phyloP scores from a whole-genome alignment of 35 echinoderm and acorn worm genomes.

The Anneissia japonica region DNA sequence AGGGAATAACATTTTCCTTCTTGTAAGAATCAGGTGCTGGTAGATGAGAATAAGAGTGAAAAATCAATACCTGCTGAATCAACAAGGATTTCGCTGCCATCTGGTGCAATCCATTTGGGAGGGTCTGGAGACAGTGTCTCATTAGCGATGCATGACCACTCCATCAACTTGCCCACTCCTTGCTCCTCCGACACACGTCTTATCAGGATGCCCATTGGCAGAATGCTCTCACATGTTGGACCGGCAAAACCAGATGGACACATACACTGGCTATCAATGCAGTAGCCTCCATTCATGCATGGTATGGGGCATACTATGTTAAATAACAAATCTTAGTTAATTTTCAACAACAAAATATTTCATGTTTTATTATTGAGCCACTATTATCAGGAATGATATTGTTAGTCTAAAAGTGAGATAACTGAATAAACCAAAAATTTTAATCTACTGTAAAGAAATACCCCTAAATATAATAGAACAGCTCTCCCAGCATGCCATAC shows the following conservation, averaged over 20 bases:
- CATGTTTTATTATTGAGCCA: too few relatives aligned
- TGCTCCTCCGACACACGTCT: neutral
- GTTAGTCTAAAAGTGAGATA: too few relatives aligned
- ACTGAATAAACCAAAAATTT: too few relatives aligned
- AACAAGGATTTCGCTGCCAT: neutral
- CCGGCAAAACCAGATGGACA: slow-evolving; percentile 16
- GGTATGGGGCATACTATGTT: neutral
- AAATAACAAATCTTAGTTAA: too few relatives aligned
- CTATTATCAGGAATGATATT: too few relatives aligned
- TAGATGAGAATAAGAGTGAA: too few relatives aligned
- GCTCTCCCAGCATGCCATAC: too few relatives aligned
- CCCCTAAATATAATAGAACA: too few relatives aligned
- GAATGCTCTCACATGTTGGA: neutral
- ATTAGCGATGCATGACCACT: neutral
- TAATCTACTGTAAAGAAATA: too few relatives aligned
- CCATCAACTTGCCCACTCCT: neutral
- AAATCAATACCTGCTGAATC: neutral
- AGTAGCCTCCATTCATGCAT: slow-evolving; percentile 24
- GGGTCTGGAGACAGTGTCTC: neutral
- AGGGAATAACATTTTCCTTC: too few relatives aligned
- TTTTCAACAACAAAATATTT: too few relatives aligned
- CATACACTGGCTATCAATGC: neutral
- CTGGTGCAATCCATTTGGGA: neutral
- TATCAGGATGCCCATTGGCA: neutral
- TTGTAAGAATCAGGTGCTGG: too few relatives aligned